Evolutionary conservation across 1,140 invertebrate genomes (phyloP).

Genomic region (Philopotamus ludificatus): DNA sequence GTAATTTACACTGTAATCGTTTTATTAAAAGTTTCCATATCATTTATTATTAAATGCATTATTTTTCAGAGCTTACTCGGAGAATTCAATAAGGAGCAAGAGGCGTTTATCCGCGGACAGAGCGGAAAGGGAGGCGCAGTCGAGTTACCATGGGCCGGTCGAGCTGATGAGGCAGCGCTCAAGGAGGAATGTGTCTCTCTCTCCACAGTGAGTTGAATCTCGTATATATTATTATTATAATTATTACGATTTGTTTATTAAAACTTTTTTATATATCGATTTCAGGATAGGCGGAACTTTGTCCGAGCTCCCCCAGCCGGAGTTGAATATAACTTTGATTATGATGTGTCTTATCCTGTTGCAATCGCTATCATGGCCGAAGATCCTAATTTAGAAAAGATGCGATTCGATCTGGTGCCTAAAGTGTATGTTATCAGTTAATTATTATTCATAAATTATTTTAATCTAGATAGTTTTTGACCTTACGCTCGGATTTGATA

Average conservation of each 20-base stretch:
- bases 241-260: too few species aligned
- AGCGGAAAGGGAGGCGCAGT: conserved; percentile 68
- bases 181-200: conserved; percentile 93
- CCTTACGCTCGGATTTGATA: not conserved
- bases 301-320: conserved; percentile 92
- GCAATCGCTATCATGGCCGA: conserved; percentile 91
- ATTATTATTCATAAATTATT: conserved; percentile 1
- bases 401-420: conserved; percentile 98
- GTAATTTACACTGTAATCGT: too few species aligned
- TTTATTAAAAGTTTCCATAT: conserved; percentile 4
- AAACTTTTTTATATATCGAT: conserved; percentile 2
- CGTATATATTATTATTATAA: not conserved
- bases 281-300: conserved; percentile 94
- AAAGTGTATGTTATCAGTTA: conserved; percentile 77
- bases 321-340: conserved; percentile 94
- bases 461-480: not conserved
- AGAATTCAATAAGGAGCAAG: conserved; percentile 95
- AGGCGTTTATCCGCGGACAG: conserved; percentile 89
- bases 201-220: conserved; percentile 70
- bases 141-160: conserved; percentile 88
- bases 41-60: conserved; percentile 1
- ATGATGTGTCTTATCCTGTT: conserved; percentile 85
- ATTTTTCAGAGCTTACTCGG: conserved; percentile 82
- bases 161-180: conserved; percentile 82
- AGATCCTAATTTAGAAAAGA: conserved; percentile 93